phyloP scores from a whole-genome alignment of 2,888 invertebrate genomes.

The Sesamia inferens region DNA sequence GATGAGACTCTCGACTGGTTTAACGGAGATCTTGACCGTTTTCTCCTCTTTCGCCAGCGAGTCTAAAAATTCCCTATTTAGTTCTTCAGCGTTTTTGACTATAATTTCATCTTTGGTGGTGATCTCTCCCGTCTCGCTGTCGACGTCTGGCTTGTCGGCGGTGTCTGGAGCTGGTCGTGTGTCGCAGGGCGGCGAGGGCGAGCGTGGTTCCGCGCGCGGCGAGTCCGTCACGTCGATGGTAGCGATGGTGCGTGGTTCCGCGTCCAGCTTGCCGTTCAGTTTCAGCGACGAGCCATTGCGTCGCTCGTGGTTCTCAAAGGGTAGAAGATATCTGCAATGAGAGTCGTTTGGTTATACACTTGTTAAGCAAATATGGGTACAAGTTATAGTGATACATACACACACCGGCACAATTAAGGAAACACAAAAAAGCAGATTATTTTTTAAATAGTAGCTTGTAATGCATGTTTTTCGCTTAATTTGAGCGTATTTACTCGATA shows the following conservation, averaged over 20 bases:
- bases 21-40: constrained; percentile 76
- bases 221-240: constrained; percentile 85
- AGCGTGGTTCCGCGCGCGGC: constrained; percentile 77
- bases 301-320: constrained; percentile 91
- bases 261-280: constrained; percentile 75
- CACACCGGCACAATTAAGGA: too few relatives aligned
- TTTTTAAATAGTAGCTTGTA: too few relatives aligned
- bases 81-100: constrained; percentile 81
- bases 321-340: constrained; percentile 90
- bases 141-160: constrained; percentile 43
- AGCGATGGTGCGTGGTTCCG: constrained; percentile 72
- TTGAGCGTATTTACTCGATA: too few relatives aligned
- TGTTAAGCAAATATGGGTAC: too few relatives aligned
- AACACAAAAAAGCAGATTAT: too few relatives aligned
- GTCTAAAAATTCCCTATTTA: constrained; percentile 85
- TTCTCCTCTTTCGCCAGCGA: constrained; percentile 79
- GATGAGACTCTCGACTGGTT: constrained; percentile 80
- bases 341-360: neutral
- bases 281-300: constrained; percentile 73
- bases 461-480: too few relatives aligned
- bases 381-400: too few relatives aligned
- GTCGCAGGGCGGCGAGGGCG: constrained; percentile 60
- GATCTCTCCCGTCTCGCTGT: constrained; percentile 69
- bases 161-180: constrained; percentile 1
- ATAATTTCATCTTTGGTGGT: constrained; percentile 75